Evolutionary conservation across 2,888 invertebrate species (phyloP).

Genomic region (Dilophus febrilis): DNA sequence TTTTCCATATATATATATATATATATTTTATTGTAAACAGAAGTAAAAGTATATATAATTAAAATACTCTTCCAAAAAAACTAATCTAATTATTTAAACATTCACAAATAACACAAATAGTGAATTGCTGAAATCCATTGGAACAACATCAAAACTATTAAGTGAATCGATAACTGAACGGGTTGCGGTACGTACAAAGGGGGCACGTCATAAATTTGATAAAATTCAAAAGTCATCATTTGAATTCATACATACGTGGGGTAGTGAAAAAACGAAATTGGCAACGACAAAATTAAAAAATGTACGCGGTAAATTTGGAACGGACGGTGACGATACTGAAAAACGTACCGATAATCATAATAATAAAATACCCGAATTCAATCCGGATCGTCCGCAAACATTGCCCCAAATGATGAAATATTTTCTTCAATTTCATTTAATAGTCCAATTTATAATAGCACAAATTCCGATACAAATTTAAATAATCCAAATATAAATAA

Average conservation of each 20-base stretch:
- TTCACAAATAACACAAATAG: constrained; percentile 12
- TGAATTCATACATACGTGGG: constrained; percentile 19
- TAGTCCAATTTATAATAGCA: constrained; percentile 23
- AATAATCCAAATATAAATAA: constrained; percentile 13
- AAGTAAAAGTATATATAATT: too few species aligned
- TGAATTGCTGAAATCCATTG: constrained; percentile 25
- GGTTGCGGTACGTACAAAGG: constrained; percentile 24
- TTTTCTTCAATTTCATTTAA: constrained; percentile 26
- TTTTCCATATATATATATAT: too few species aligned
- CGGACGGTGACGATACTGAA: constrained; percentile 3
- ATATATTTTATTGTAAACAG: too few species aligned
- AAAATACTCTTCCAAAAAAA: neutral
- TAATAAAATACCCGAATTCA: constrained; percentile 8
- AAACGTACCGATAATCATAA: neutral
- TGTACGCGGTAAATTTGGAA: constrained; percentile 19
- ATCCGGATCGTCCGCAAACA: constrained; percentile 24
- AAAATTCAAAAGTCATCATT: constrained; percentile 26
- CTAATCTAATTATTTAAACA: neutral
- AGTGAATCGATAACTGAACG: constrained; percentile 28
- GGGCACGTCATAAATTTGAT: constrained; percentile 25
- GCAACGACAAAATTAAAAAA: constrained; percentile 15
- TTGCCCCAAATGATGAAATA: constrained; percentile 25
- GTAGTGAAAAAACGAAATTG: constrained; percentile 19
- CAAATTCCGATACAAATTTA: constrained; percentile 17
- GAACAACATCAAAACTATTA: constrained; percentile 25